Evolutionary conservation across 2,113 vertebrate species (phyloP).

Genomic region (Microcebus murinus): DNA sequence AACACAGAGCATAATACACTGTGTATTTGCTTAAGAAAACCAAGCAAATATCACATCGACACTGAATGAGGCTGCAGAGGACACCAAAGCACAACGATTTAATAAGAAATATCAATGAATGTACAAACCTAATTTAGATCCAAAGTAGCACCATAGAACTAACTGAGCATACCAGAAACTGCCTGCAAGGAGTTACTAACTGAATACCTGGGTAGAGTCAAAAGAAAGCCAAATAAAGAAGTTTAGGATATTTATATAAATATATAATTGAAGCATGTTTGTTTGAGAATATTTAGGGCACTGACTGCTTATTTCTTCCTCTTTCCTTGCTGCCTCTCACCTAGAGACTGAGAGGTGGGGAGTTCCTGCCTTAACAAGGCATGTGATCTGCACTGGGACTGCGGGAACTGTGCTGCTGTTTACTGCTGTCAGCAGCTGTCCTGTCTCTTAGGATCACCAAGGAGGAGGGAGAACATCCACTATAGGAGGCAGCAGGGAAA

Average conservation of each 20-base stretch:
- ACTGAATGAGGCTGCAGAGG: not conserved
- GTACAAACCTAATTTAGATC: not conserved
- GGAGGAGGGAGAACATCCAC: not conserved
- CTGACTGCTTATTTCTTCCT: not conserved
- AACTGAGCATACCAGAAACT: not conserved
- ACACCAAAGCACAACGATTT: not conserved
- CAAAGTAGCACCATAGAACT: not conserved
- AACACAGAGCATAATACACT: not conserved
- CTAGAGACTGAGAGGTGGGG: not conserved
- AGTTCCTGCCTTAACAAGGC: not conserved
- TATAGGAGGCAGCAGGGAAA: not conserved
- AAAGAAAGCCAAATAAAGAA: not conserved
- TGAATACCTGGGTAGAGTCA: not conserved
- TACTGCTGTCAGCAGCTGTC: not conserved
- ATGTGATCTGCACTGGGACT: not conserved
- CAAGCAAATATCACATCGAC: not conserved
- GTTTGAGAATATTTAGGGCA: not conserved
- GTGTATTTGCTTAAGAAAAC: not conserved
- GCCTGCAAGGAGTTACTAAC: not conserved
- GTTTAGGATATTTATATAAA: not conserved
- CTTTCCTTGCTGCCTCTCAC: not conserved
- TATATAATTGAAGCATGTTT: accelerated
- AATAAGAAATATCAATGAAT: not conserved
- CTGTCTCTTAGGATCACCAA: not conserved
- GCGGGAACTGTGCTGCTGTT: not conserved